A percentile compares a stretch with the other conserved stretches of the same genome.
Conservation (phyloP, 2,888 invertebrate genomes). For the Tortricodes alternella region DNA sequence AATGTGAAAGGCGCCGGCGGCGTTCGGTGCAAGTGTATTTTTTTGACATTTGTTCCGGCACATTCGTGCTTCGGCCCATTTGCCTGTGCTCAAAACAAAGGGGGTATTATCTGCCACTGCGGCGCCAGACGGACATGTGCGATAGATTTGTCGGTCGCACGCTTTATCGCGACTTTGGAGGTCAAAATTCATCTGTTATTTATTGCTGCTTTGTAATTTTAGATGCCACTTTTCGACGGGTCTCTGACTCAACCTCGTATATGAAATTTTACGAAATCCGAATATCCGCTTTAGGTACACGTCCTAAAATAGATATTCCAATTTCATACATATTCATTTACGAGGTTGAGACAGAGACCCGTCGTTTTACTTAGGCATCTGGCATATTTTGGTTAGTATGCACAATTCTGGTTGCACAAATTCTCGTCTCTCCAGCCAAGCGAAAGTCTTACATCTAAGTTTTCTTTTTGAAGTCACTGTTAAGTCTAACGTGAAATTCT, state of each 20-base stretch:
- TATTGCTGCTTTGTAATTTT: conserved; percentile 15
- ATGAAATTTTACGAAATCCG: too few relatives aligned
- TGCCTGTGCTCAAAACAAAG: conserved; percentile 49
- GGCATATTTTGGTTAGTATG: too few relatives aligned
- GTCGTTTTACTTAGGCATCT: too few relatives aligned
- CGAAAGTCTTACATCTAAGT: too few relatives aligned
- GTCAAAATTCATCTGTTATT: conserved; percentile 42
- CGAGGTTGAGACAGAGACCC: too few relatives aligned
- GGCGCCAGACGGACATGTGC: conserved; percentile 57
- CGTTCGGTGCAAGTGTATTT: conserved; percentile 45
- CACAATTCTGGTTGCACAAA: too few relatives aligned
- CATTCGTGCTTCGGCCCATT: conserved; percentile 47
- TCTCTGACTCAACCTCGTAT: neutral
- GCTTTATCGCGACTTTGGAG: conserved; percentile 53
- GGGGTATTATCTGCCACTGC: conserved; percentile 47
- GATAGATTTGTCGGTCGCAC: conserved; percentile 46
- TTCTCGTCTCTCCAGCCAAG: too few relatives aligned
- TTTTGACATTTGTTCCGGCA: conserved; percentile 32
- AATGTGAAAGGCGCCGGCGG: conserved; percentile 43
- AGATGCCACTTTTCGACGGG: neutral
- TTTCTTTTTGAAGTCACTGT: too few relatives aligned
- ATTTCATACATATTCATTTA: too few relatives aligned
- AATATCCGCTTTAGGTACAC: too few relatives aligned
- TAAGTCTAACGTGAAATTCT: too few relatives aligned
- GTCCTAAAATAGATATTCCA: too few relatives aligned